Evolutionary conservation across 2,113 vertebrate genomes (phyloP).

Genomic region (Neofelis nebulosa): DNA sequence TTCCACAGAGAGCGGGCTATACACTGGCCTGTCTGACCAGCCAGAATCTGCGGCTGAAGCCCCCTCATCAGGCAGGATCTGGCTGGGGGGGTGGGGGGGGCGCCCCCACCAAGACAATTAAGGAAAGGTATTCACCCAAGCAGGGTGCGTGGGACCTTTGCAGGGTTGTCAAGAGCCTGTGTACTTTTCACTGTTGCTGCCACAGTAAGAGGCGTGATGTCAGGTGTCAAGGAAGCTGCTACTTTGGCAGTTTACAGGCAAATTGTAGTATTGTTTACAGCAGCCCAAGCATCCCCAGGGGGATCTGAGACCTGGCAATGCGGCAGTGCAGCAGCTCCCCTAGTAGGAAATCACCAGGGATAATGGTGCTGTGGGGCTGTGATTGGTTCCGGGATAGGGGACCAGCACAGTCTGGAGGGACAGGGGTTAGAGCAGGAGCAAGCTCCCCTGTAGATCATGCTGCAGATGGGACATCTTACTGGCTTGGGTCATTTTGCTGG

Average conservation of each 20-base stretch:
- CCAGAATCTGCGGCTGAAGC: not conserved
- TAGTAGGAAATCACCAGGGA: not conserved
- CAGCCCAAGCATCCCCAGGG: not conserved
- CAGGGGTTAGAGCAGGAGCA: rapidly evolving
- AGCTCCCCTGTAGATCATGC: not conserved
- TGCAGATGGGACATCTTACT: rapidly evolving
- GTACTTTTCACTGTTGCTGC: not conserved
- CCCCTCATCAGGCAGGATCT: not conserved
- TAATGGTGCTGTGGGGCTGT: not conserved
- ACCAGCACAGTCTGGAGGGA: no score
- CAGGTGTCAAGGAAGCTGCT: constrained; percentile 27
- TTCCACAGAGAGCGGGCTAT: not conserved
- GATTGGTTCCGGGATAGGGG: not conserved
- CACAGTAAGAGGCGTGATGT: not conserved
- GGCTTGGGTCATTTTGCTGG: not conserved
- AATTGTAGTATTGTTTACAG: constrained; percentile 42
- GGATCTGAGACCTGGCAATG: not conserved
- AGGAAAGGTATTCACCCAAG: rapidly evolving
- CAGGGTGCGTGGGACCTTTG: not conserved
- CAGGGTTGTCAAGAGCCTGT: not conserved
- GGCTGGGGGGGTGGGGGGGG: not conserved
- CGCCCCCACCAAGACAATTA: not conserved
- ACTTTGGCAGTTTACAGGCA: constrained; percentile 34
- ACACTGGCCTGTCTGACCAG: no score
- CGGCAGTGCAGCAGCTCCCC: not conserved